Percentiles rank a stretch among this genome's conserved stretches.
These are phyloP conservation scores for Camponotus vicinus DNA, from an alignment of 1,140 invertebrate species.

Conservation along the genomic window DNA sequence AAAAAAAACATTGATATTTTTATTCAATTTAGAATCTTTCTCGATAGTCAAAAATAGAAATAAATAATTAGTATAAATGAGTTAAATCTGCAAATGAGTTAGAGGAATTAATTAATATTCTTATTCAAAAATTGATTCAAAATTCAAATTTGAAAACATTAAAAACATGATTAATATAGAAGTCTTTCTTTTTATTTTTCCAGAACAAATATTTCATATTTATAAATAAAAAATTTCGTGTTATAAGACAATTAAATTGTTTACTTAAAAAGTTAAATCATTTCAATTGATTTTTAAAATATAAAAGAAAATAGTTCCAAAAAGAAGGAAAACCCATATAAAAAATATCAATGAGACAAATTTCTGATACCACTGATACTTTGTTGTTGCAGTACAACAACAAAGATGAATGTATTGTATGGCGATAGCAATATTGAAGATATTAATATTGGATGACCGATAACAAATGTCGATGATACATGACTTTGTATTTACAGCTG, in stretches of 20 bases:
- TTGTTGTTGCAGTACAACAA: background rate
- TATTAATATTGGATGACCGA: constrained; percentile 1
- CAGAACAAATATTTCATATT: background rate
- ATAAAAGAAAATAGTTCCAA: background rate
- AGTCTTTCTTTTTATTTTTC: background rate
- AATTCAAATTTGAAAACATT: background rate
- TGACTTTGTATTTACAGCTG: background rate
- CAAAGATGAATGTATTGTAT: background rate
- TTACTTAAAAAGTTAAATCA: background rate
- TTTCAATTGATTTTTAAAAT: background rate
- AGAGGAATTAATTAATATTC: background rate
- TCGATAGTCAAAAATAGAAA: too few species aligned
- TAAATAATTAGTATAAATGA: background rate
- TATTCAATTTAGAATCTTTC: background rate
- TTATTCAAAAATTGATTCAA: background rate
- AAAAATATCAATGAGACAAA: background rate
- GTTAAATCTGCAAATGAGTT: background rate
- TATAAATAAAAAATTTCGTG: background rate
- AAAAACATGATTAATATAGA: background rate
- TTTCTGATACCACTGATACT: background rate
- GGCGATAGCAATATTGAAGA: background rate
- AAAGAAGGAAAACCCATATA: background rate
- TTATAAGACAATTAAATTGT: background rate
- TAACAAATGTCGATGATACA: constrained; percentile 2
- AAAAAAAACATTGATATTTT: background rate